A percentile compares a stretch with the other conserved stretches of the same genome.
phyloP scores from a whole-genome alignment of 2,113 vertebrate species.

The Anguilla japonica region DNA sequence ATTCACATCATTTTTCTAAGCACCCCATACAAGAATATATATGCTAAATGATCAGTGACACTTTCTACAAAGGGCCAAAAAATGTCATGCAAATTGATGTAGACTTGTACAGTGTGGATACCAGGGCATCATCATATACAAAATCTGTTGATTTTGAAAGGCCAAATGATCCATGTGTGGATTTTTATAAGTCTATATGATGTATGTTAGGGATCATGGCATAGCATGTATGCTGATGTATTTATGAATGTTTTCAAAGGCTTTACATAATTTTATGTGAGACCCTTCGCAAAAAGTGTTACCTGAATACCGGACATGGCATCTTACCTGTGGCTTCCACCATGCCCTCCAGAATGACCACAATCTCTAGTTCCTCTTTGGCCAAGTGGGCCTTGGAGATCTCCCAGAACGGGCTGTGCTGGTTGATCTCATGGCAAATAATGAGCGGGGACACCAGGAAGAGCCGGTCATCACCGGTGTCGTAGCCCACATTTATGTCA shows the following conservation, averaged over 20 bases:
- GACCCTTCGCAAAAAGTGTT: neutral
- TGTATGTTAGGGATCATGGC: neutral
- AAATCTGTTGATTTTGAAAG: too few relatives aligned
- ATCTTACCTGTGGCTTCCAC: constrained; percentile 97
- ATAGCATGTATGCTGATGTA: neutral
- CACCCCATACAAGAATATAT: neutral
- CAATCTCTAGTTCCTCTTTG: constrained; percentile 94
- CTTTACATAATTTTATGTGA: neutral
- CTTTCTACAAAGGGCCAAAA: too few relatives aligned
- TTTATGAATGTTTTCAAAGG: neutral
- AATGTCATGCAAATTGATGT: too few relatives aligned
- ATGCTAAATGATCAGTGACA: neutral
- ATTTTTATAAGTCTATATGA: neutral
- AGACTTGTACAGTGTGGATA: too few relatives aligned
- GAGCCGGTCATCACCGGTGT: constrained; percentile 94
- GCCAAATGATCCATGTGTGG: neutral
- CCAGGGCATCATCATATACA: too few relatives aligned
- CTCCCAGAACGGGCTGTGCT: constrained; percentile 98
- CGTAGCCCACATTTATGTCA: constrained; percentile 97
- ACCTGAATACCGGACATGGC: neutral
- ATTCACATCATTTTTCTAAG: too few relatives aligned
- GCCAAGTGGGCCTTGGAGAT: constrained; percentile 88
- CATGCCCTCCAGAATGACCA: constrained; percentile 98
- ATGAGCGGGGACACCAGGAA: constrained; percentile 98
- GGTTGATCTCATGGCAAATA: constrained; percentile 98